Conservation (phyloP, 2,888 invertebrate species). For the Eustalomyia histrio region DNA sequence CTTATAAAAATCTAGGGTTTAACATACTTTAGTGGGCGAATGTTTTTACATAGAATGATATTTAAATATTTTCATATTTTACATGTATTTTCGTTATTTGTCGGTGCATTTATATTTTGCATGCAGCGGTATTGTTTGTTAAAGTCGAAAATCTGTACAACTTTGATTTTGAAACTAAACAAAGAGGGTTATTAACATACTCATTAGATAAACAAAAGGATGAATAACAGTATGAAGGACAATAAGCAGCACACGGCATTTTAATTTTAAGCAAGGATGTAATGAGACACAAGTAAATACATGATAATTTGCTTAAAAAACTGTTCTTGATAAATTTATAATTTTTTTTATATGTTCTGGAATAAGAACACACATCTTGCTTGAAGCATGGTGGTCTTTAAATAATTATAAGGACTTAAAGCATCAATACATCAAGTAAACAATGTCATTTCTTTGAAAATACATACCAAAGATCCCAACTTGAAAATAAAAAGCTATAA, state of each 20-base stretch:
- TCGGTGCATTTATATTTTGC: conserved; percentile 8
- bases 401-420: conserved; percentile 57
- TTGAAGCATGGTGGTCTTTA: conserved; percentile 69
- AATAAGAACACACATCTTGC: conserved; percentile 70
- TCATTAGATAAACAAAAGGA: conserved; percentile 62
- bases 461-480: not conserved
- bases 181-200: conserved; percentile 61
- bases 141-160: conserved; percentile 68
- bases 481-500: conserved; percentile 63
- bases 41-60: conserved; percentile 57
- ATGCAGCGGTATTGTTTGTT: conserved; percentile 67
- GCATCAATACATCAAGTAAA: conserved; percentile 69
- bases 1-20: conserved; percentile 66
- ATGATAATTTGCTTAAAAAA: not conserved
- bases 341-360: too few relatives aligned
- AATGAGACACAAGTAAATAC: not conserved
- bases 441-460: conserved; percentile 49
- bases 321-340: not conserved
- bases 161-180: conserved; percentile 67
- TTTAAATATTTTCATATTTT: conserved; percentile 42
- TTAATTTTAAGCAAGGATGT: not conserved
- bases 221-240: conserved; percentile 50
- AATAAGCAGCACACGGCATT: not conserved
- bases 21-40: conserved; percentile 74
- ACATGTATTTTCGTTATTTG: conserved; percentile 8